Base-by-base conservation (phyloP, 2,113 vertebrate species). In the Vireo altiloquus region DNA sequence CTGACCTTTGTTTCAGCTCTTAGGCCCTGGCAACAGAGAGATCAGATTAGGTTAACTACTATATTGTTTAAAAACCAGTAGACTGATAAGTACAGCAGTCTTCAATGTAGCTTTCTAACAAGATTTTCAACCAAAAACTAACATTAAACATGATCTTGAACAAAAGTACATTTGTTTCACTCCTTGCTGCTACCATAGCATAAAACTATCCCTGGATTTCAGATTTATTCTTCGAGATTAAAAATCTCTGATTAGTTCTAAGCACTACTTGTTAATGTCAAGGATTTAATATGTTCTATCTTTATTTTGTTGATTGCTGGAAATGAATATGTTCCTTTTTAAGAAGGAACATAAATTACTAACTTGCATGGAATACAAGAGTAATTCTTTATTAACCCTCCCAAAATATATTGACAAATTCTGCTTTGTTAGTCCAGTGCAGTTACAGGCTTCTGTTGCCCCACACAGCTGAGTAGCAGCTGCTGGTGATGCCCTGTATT, bases 41-140 rank as follows among this genome's bases (percentile, higher is more conserved):
- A 85, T 87, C 84, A 91, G 87, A 91, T 94, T 95, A 91, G 47
- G 33, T 37, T 84, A 81, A 66, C 52, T 66, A 27, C 47, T 70
- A 40, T 68, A 75, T 70, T 91, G 59, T 91, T 85, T 72, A 70
- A 60, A 91, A 85, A 46, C 6, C 42, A n/a, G 42, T 82, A 33
- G 10, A 39, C 24, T 61, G 59, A 4, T 71, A 87, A 69, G 33
- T 65, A 77, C n/a, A 74, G 19, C 24, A 57, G 24, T 64, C 33
- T 68, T 94, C 23, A 35, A 1, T 53, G 27, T 56, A 82, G 31
- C n/a, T 82, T 80, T 88, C 19, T 77, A 65, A 52, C 9, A 49
- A 64, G 65, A 52, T 79, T 89, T 89, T 92, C 14, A 85, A 84
- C 24, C 4, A 68, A 91, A 87, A 76, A 1, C 7, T 44, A 71